Conservation (phyloP, 1,140 invertebrate genomes). For the Arion vulgaris region DNA sequence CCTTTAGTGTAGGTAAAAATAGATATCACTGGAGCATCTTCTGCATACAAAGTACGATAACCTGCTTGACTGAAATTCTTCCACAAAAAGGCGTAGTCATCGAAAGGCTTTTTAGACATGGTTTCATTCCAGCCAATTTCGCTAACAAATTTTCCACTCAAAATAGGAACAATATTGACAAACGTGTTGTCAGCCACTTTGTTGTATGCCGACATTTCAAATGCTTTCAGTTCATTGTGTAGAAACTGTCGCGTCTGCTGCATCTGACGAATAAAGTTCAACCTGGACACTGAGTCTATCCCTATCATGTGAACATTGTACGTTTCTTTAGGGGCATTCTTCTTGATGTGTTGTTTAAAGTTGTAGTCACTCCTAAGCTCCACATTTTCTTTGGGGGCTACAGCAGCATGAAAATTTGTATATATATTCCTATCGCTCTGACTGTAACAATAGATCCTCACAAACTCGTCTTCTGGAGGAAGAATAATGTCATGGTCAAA, state of each 20-base stretch:
- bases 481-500: conserved; percentile 49
- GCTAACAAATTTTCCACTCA: conserved; percentile 64
- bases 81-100: conserved; percentile 74
- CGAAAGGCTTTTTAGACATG: conserved; percentile 64
- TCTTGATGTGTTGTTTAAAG: conserved; percentile 48
- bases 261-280: conserved; percentile 89
- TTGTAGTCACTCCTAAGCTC: conserved; percentile 57
- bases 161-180: conserved; percentile 71
- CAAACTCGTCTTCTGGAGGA: conserved; percentile 57
- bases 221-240: conserved; percentile 56
- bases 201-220: conserved; percentile 69
- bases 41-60: conserved; percentile 74
- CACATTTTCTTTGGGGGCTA: conserved; percentile 68
- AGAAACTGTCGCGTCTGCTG: conserved; percentile 80
- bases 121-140: conserved; percentile 70
- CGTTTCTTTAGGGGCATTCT: conserved; percentile 47
- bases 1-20: conserved; percentile 74
- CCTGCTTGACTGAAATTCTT: conserved; percentile 72
- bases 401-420: conserved; percentile 72
- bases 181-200: conserved; percentile 72
- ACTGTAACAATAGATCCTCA: conserved; percentile 63
- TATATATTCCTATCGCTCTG: conserved; percentile 60
- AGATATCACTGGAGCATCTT: conserved; percentile 74
- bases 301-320: conserved; percentile 84
- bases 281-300: conserved; percentile 86